Conservation (phyloP, 1,140 invertebrate species). For the Halesus radiatus region DNA sequence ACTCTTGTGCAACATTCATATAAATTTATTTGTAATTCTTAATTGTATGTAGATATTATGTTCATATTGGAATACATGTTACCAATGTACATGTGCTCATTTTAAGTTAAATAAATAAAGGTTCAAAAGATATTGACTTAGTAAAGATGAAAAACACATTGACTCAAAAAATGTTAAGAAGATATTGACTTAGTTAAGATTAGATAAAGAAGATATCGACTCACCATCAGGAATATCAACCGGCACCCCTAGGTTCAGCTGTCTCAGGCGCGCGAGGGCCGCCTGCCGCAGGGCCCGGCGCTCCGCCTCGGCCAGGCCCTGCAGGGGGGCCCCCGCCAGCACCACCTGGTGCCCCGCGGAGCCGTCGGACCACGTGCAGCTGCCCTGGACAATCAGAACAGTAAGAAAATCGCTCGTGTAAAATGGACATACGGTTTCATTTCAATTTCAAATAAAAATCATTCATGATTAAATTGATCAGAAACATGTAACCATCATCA, state of each 20-base stretch:
- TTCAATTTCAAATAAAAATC: background rate
- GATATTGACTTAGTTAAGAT: too few species aligned
- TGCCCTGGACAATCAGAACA: conserved; percentile 74
- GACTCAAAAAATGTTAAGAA: too few species aligned
- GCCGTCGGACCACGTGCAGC: conserved; percentile 86
- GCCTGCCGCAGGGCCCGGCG: conserved; percentile 85
- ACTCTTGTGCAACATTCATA: too few species aligned
- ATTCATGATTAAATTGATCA: too few species aligned
- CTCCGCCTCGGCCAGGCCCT: conserved; percentile 86
- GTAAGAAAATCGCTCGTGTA: background rate
- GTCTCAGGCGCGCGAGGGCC: conserved; percentile 88
- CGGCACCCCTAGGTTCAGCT: conserved; percentile 86
- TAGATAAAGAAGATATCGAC: conserved; percentile 32
- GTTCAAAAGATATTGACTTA: too few species aligned
- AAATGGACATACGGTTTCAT: background rate
- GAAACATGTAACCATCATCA: too few species aligned
- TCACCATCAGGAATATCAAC: conserved; percentile 72
- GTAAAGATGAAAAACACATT: too few species aligned
- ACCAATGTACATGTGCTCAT: too few species aligned
- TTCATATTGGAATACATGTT: too few species aligned
- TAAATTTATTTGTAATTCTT: too few species aligned
- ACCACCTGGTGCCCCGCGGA: conserved; percentile 82
- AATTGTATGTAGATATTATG: too few species aligned
- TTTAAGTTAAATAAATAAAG: too few species aligned
- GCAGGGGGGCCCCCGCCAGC: conserved; percentile 78